Base-by-base conservation (phyloP, 2,797 vertebrate species). In the Artibeus jamaicensis region DNA sequence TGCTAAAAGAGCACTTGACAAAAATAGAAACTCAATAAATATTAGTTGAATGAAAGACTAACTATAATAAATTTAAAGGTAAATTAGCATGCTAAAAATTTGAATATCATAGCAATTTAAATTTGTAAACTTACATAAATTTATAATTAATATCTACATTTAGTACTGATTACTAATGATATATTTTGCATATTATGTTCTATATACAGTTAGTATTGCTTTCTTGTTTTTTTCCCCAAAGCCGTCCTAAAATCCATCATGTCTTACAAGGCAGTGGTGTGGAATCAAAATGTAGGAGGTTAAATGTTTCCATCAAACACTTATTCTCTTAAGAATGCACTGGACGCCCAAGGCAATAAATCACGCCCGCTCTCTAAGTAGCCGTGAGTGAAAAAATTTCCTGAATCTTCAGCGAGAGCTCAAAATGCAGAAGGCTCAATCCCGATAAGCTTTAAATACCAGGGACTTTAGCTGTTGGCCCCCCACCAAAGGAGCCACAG, bases 291-390 rank as follows among this genome's bases (percentile, higher is more conserved):
- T 26, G 4, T 2, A 76, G 78, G 74, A 62, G 79, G 12, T 8
- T 48, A 44, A 67, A 70, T 50, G 21, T 81, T 86, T 93, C 65
- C n/a, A 55, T n/a, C 34, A 55, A 87, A 26, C 55, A 88, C 71
- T 86, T 39, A 70, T 67, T 82, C 6, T 79, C 77, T 93, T 42
- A 50, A 48, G 86, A 88, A 76, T n/a, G 57, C 84, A 57, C 5
- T 19, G 7, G 86, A 48, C 19, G 42, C 26, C 89, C 44, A 82
- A 86, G 93, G 97, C 89, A 91, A 77, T 68, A 92, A 91, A 73
- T 89, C 57, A 57, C 7, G 16, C 19, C 53, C n/a, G 57, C 5
- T 29, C 6, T 62, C 22, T 21, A 48, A 78, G 50, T 24, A 86
- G 50, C 70, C 55, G 42, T 32, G 39, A 79, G 48, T 79, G 59